phyloP scores from a whole-genome alignment of 2,797 vertebrate species.

The Scleropages formosus region DNA sequence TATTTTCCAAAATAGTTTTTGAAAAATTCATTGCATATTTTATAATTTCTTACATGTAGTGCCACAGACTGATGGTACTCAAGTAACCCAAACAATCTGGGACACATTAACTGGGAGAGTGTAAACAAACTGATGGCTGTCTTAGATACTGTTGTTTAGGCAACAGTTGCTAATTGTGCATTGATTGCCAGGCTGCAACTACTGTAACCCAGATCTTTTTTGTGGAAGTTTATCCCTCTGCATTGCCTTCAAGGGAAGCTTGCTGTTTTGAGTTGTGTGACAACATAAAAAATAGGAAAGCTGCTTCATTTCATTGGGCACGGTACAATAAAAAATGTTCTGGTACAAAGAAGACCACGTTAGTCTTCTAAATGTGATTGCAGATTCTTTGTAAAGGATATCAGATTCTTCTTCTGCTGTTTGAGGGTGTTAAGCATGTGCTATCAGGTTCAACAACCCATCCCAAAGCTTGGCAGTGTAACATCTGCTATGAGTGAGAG shows the following conservation, averaged over 20 bases:
- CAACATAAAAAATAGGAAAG: slow-evolving; percentile 60
- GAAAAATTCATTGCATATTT: slow-evolving; percentile 27
- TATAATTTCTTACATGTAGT: slow-evolving; percentile 27
- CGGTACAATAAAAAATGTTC: neutral
- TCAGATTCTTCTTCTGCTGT: slow-evolving; percentile 17
- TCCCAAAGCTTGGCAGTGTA: neutral
- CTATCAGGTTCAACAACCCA: slow-evolving; percentile 20
- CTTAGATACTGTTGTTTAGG: slow-evolving; percentile 64
- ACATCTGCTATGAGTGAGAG: slow-evolving; percentile 9
- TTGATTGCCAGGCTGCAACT: slow-evolving; percentile 54
- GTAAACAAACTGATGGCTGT: slow-evolving; percentile 62
- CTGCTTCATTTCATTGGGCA: neutral
- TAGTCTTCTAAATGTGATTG: neutral
- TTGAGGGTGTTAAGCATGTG: neutral
- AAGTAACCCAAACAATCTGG: slow-evolving; percentile 38
- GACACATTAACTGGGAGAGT: slow-evolving; percentile 37
- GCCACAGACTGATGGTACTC: slow-evolving; percentile 27
- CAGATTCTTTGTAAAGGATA: neutral
- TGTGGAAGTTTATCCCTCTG: neutral
- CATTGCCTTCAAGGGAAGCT: slow-evolving; percentile 45
- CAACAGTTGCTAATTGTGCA: slow-evolving; percentile 55
- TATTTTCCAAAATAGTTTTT: neutral
- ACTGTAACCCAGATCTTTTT: slow-evolving; percentile 51
- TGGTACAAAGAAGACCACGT: neutral
- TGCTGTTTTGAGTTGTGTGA: slow-evolving; percentile 52